These are phyloP conservation scores for Asarcornis scutulata DNA, from an alignment of 2,113 vertebrate species.

Conservation along the genomic window DNA sequence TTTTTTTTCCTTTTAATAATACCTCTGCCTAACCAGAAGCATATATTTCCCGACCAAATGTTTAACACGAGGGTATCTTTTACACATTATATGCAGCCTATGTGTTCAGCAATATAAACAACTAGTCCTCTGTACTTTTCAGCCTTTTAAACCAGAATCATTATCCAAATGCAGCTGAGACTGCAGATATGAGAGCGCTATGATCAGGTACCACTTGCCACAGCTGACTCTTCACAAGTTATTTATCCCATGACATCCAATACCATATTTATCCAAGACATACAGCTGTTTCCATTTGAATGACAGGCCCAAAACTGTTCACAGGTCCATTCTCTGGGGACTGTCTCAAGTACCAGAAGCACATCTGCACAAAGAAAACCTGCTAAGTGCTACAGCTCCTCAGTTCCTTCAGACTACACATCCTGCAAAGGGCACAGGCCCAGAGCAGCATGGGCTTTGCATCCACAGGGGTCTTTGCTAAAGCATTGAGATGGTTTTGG, in stretches of 20 bases:
- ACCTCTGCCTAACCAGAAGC: neutral
- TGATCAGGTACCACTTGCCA: fast-evolving
- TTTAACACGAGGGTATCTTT: fast-evolving
- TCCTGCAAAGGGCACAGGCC: neutral
- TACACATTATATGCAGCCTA: fast-evolving
- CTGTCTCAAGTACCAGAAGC: fast-evolving
- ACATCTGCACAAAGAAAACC: neutral
- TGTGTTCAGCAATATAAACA: fast-evolving
- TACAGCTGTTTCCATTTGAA: neutral
- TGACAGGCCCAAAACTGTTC: neutral
- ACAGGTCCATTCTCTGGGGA: neutral
- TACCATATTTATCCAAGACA: neutral
- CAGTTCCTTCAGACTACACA: neutral
- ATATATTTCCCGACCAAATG: fast-evolving
- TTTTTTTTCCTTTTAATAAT: too few relatives aligned
- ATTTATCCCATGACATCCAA: neutral
- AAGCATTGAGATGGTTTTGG: fast-evolving
- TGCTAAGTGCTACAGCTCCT: neutral
- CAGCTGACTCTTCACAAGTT: fast-evolving
- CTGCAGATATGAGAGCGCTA: neutral
- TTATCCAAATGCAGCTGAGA: neutral
- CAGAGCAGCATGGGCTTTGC: neutral
- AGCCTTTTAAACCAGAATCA: neutral
- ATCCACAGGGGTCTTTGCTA: neutral
- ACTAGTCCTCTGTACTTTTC: neutral